Conservation (phyloP, 2,888 invertebrate species). For the Ornithoptera alexandrae region DNA sequence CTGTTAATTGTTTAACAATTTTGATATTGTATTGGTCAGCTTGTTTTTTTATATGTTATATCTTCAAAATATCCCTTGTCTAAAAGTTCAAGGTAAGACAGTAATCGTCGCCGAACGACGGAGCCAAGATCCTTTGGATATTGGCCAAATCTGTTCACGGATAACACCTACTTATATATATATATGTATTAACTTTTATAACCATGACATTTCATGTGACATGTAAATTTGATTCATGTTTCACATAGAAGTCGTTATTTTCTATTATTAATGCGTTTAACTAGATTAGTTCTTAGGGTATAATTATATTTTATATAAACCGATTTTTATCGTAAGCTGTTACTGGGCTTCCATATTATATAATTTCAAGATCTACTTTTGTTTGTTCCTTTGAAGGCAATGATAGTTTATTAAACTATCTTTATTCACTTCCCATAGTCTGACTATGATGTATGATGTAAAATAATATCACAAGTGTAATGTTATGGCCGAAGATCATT, state of each 20-base stretch:
- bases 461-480: neutral
- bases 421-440: neutral
- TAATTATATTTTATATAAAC: conserved; percentile 19
- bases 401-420: conserved; percentile 6
- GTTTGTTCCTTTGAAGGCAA: conserved; percentile 12
- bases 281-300: conserved; percentile 21
- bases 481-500: neutral
- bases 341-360: conserved; percentile 21
- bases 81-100: conserved; percentile 50
- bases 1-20: conserved; percentile 9
- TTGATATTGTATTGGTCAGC: conserved; percentile 9
- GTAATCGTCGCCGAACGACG: conserved; percentile 44
- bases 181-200: conserved; percentile 2
- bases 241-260: conserved; percentile 5
- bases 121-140: conserved; percentile 56
- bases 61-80: conserved; percentile 37
- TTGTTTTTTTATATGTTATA: conserved; percentile 15
- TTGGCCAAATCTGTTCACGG: conserved; percentile 45
- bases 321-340: conserved; percentile 16
- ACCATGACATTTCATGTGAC: conserved; percentile 9
- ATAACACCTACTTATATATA: conserved; percentile 13
- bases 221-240: conserved; percentile 12
- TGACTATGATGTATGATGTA: neutral
- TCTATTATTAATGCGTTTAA: conserved; percentile 19
- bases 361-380: conserved; percentile 7